Evolutionary conservation across 2,113 vertebrate genomes (phyloP), one percentile per base, ranked within the genome.

Genomic region (Pterocles gutturalis): DNA sequence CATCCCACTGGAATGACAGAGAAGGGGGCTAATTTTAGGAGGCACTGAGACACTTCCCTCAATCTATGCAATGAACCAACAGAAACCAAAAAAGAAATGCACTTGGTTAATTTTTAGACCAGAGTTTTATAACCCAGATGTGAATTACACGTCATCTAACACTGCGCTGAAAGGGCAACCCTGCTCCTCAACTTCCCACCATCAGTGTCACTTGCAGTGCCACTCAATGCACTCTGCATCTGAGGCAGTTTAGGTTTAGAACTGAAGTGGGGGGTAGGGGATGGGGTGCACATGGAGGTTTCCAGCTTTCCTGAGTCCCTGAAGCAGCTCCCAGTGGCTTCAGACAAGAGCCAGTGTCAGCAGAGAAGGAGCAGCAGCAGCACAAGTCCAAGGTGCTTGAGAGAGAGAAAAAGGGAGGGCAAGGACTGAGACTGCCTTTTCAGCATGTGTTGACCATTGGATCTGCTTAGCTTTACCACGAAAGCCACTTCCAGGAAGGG

Each of bases 1-100:
- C 84, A 94, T 31, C 92, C 82, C 89, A 87, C 65, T 82, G 49
- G 48, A 96, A 96, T 64, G 34, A 92, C 80, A 86, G 65, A 71
- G 36, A 87, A 94, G 31, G 3, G 41, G 55, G 16, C 26, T 96
- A 83, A 93, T 93, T 90, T 89, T 89, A 92, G 90, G 83, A 94
- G 12, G 26, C 28, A 86, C 6, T 82, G 28, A 95, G 57, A 87
- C 53, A 62, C 72, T 83, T 93, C 17, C 41, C 34, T 93, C 7
- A 1, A 82, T 79, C 48, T 89, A 49, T 25, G 83, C n/a, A 76
- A 75, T 17, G 61, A 95, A 86, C 22, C 28, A 85, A 78, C 7
- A 65, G 69, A 82, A 72, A 85, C 49, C 36, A 83, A 87, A 87
- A 82, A 13, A 24, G 38, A 76, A 66, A 80, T 17, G 14, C 25